Base-by-base conservation (phyloP, 2,113 vertebrate species). In the Perognathus longimembris region DNA sequence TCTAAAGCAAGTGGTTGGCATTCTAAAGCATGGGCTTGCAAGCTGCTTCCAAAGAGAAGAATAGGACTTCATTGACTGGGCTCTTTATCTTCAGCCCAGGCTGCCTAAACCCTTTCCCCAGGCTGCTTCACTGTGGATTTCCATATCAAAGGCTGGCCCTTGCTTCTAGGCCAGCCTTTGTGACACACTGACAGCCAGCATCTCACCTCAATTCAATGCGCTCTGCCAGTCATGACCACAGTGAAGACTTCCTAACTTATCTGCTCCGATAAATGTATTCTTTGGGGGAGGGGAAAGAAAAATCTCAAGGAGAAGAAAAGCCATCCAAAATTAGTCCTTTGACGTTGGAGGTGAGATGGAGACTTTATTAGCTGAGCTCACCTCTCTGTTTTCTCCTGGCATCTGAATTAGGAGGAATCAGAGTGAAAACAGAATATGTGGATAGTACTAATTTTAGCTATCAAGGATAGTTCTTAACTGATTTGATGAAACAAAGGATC, bases 121-220 rank as follows among this genome's bases (percentile, higher is more conserved):
- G 74, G 80, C 85, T 36, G 71, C 69, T 59, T 38, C 79, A 18
- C 87, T 79, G 54, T 3, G 6, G 61, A 94, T 95, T 95, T 91
- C 90, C 94, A 96, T 85, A 94, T 95, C 95, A 97, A 97, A 96
- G 95, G 76, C 22, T 1, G 28, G n/a, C 77, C 22, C n/a, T n/a
- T 85, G 26, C 26, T 21, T 85, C 67, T 79, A n/a, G 12, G 28
- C 83, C 22, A 0, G 83, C 45, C 79, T 57, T 18, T 3, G 85
- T 93, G 90, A 92, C 90, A 75, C 36, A 88, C 78, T 95, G 92
- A 95, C 93, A 94, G 94, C 82, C 85, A 76, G 42, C 64, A 81
- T 75, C 91, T 92, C 50, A 79, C 73, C 69, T 89, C 64, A n/a
- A 24, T 85, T 94, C 93, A 89, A 76, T 91, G 92, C 7, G 2